phyloP scores from a whole-genome alignment of 2,888 invertebrate genomes.

The Cosmorhoe ocellata region DNA sequence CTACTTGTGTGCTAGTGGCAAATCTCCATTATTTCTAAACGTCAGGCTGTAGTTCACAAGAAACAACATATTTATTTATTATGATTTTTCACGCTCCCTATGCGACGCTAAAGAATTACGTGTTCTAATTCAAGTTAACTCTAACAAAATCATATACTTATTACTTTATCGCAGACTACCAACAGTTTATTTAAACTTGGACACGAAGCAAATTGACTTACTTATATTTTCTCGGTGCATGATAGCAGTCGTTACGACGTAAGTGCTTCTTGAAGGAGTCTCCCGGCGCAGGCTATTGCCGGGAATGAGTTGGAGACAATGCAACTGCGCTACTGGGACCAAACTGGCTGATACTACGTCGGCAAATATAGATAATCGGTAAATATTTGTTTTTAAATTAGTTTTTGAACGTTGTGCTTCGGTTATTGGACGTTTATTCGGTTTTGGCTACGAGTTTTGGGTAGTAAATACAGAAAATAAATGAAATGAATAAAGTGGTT shows the following conservation, averaged over 20 bases:
- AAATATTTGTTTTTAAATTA: slow-evolving; percentile 16
- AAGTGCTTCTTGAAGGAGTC: slow-evolving; percentile 50
- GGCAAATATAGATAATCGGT: slow-evolving; percentile 26
- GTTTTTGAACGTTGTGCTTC: slow-evolving; percentile 4
- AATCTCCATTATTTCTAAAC: no score
- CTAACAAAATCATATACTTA: slow-evolving; percentile 7
- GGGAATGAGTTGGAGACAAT: slow-evolving; percentile 52
- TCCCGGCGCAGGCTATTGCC: slow-evolving; percentile 50
- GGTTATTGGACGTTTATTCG: not conserved
- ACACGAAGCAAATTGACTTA: slow-evolving; percentile 44
- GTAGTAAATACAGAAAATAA: not conserved
- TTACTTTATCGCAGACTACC: slow-evolving; percentile 28
- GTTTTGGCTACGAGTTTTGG: no score
- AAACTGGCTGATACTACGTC: slow-evolving; percentile 35
- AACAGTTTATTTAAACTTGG: slow-evolving; percentile 38
- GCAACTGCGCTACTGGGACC: slow-evolving; percentile 50
- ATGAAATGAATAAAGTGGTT: not conserved
- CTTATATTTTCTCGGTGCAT: slow-evolving; percentile 45
- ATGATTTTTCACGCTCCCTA: slow-evolving; percentile 10
- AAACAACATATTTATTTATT: not conserved
- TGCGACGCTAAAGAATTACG: slow-evolving; percentile 12
- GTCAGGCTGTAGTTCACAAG: no score
- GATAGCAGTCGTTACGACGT: slow-evolving; percentile 47
- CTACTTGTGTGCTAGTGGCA: no score
- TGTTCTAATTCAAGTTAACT: slow-evolving; percentile 14